Evolutionary conservation across 2,888 invertebrate species (phyloP).

Genomic region (Eucera pruinosa): DNA sequence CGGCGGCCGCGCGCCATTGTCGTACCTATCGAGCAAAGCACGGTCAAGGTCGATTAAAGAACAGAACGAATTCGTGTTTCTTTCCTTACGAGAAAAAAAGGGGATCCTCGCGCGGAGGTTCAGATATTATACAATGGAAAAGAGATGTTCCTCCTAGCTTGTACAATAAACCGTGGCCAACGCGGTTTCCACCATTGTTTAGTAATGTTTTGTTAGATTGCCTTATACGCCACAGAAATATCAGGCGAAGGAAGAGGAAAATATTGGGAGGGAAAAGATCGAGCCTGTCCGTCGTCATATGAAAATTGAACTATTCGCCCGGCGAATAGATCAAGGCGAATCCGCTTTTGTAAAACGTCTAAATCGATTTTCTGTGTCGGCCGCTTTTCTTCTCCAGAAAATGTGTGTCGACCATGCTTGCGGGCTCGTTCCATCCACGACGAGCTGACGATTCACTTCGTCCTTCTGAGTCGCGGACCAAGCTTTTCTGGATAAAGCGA

Average conservation of each 20-base stretch:
- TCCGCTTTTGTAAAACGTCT: slow-evolving; percentile 53
- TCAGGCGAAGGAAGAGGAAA: background rate
- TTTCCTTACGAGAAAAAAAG: slow-evolving; percentile 22
- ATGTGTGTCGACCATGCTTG: slow-evolving; percentile 26
- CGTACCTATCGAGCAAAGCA: slow-evolving; percentile 41
- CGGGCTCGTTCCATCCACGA: slow-evolving; percentile 8
- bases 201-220: no score
- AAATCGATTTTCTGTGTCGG: slow-evolving; percentile 65
- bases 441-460: slow-evolving; percentile 20
- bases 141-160: slow-evolving; percentile 30
- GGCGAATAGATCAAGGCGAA: slow-evolving; percentile 55
- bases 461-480: slow-evolving; percentile 1
- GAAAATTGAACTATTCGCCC: slow-evolving; percentile 24
- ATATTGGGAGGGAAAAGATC: slow-evolving; percentile 17
- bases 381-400: slow-evolving; percentile 38
- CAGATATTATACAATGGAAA: slow-evolving; percentile 18
- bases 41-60: slow-evolving; percentile 61
- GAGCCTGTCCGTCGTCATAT: slow-evolving; percentile 14
- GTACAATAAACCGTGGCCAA: slow-evolving; percentile 34
- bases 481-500: slow-evolving; percentile 13
- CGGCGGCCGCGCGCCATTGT: slow-evolving; percentile 41
- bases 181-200: background rate
- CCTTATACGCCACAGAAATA: no score
- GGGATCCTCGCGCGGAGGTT: background rate
- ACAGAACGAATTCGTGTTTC: slow-evolving; percentile 44